A percentile compares a stretch with the other conserved stretches of the same genome.
phyloP scores from a whole-genome alignment of 2,113 vertebrate species.

The Heptranchias perlo region DNA sequence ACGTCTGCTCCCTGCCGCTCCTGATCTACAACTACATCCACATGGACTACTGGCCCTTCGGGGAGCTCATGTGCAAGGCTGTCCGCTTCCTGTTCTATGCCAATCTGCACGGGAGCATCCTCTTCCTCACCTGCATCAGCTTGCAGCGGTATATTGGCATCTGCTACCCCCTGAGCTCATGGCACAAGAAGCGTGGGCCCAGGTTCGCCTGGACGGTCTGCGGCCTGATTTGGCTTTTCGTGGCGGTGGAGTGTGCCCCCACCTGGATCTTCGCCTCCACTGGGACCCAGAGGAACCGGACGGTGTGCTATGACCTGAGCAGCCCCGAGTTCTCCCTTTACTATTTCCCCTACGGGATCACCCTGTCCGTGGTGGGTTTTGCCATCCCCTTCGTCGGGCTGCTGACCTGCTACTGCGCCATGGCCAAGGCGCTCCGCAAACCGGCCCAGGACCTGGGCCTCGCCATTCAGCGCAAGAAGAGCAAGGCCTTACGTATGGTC shows the following conservation, averaged over 20 bases:
- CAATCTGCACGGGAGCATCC: conserved; percentile 86
- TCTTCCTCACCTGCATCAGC: conserved; percentile 97
- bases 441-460: conserved; percentile 54
- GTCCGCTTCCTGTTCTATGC: conserved; percentile 94
- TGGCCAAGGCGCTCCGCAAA: conserved; percentile 76
- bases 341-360: conserved; percentile 91
- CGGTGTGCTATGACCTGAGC: conserved; percentile 90
- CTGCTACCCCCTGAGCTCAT: conserved; percentile 77
- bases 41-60: conserved; percentile 92
- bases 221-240: conserved; percentile 66
- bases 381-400: conserved; percentile 77
- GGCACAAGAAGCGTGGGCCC: conserved; percentile 78
- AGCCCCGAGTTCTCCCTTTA: conserved; percentile 54
- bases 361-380: conserved; percentile 79
- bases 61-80: conserved; percentile 77
- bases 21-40: conserved; percentile 92
- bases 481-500: conserved; percentile 81
- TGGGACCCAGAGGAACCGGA: conserved; percentile 82
- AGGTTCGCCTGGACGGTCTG: conserved; percentile 75
- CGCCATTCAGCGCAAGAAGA: conserved; percentile 62
- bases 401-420: conserved; percentile 76
- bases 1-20: conserved; percentile 85
- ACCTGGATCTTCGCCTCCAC: conserved; percentile 80
- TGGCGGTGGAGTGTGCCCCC: conserved; percentile 71
- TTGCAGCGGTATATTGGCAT: conserved; percentile 89